Evolutionary conservation across 1,140 invertebrate genomes (phyloP), one percentile per base, ranked within the genome.

Genomic region (Semibalanus balanoides): DNA sequence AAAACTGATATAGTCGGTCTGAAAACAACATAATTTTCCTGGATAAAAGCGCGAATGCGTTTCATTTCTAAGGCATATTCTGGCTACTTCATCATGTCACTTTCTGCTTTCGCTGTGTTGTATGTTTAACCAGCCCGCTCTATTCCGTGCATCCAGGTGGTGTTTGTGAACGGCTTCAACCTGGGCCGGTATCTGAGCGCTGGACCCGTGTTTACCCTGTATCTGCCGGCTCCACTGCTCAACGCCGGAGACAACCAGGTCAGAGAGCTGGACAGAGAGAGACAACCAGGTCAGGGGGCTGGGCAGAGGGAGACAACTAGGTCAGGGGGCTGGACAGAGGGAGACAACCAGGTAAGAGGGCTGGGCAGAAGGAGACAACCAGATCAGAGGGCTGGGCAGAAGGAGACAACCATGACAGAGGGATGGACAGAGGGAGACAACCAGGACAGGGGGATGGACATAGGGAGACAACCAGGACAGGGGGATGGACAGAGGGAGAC

Each of bases 81-180:
- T n/a, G n/a, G n/a, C n/a, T n/a, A n/a, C n/a, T n/a, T n/a, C n/a
- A n/a, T n/a, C n/a, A n/a, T n/a, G n/a, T n/a, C n/a, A n/a, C n/a
- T n/a, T n/a, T n/a, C n/a, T n/a, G n/a, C n/a, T n/a, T n/a, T n/a
- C n/a, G n/a, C n/a, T n/a, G n/a, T n/a, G n/a, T n/a, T n/a, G n/a
- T 40, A 17, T 40, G 35, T 40, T 40, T 40, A 17, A 40, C n/a
- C 70, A 25, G 22, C 22, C 27, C 9, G 25, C 25, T 25, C 9
- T 70, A 5, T 70, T 7, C n/a, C 25, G 22, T 7, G 22, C 9
- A 14, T 7, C 69, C 25, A 72, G 70, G 79, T 85, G 40, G 84
- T 86, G 17, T 83, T 87, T 76, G 78, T 87, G 3, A 87, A 87
- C 81, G 85, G 84, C 7, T 83, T 85, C 79, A 86, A 87, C 79